These are phyloP conservation scores for Sabatieria punctata DNA, from an alignment of 2,888 invertebrate genomes.

Conservation along the genomic window DNA sequence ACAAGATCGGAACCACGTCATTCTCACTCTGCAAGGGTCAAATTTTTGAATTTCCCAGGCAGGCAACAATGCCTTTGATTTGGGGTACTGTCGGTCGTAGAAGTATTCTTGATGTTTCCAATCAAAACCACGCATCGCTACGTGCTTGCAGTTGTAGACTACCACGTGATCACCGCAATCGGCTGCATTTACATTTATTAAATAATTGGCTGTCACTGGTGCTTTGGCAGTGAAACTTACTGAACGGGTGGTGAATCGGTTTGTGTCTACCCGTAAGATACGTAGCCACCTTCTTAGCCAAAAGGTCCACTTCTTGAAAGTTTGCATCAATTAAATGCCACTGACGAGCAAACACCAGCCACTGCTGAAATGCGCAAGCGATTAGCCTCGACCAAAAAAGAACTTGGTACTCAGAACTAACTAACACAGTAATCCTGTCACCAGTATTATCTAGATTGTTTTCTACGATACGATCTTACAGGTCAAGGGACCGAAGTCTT, in stretches of 20 bases:
- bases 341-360: slow-evolving; percentile 78
- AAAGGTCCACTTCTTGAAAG: slow-evolving; percentile 85
- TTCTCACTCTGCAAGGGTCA: slow-evolving; percentile 23
- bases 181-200: slow-evolving; percentile 11
- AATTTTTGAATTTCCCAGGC: slow-evolving; percentile 28
- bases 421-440: too few relatives aligned
- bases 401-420: too few relatives aligned
- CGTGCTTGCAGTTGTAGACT: slow-evolving; percentile 21
- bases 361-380: too few relatives aligned
- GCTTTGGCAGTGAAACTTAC: slow-evolving; percentile 40
- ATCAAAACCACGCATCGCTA: slow-evolving; percentile 30
- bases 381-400: too few relatives aligned
- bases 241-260: slow-evolving; percentile 78
- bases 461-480: too few relatives aligned
- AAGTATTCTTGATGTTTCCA: slow-evolving; percentile 28
- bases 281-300: slow-evolving; percentile 55
- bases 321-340: slow-evolving; percentile 94
- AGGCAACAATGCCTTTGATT: slow-evolving; percentile 20
- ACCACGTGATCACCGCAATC: slow-evolving; percentile 32
- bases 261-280: slow-evolving; percentile 74
- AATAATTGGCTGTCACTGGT: not conserved
- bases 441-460: too few relatives aligned
- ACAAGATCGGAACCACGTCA: too few relatives aligned
- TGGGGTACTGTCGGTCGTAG: slow-evolving; percentile 26
- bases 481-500: too few relatives aligned